Evolutionary conservation across 2,797 vertebrate species (phyloP).

Genomic region (Sylvia borin): DNA sequence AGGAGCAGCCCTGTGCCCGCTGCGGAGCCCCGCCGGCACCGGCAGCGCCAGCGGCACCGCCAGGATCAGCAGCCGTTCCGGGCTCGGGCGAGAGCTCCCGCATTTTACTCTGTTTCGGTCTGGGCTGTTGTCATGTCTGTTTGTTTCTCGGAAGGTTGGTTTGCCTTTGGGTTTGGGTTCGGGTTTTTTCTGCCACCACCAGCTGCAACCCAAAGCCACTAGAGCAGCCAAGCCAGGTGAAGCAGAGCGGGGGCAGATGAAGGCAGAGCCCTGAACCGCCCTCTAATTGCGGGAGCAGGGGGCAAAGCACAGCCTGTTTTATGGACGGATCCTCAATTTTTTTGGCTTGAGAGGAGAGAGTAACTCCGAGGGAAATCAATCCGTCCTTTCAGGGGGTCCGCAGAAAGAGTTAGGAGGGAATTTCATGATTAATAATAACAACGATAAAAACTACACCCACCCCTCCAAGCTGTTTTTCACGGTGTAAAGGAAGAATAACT

Average conservation of each 20-base stretch:
- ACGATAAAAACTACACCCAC: background rate
- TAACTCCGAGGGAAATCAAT: background rate
- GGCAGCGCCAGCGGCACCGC: background rate
- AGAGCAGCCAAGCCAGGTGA: background rate
- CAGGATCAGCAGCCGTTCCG: background rate
- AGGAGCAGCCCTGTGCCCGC: background rate
- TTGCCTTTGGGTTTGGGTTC: background rate
- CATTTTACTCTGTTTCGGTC: background rate
- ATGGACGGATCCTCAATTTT: background rate
- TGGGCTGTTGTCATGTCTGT: background rate
- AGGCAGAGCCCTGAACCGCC: background rate
- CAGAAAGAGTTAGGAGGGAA: background rate
- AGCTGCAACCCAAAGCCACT: background rate
- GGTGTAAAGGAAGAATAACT: background rate
- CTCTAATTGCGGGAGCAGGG: background rate
- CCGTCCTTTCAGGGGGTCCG: background rate
- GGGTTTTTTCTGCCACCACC: background rate
- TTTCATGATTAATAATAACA: background rate
- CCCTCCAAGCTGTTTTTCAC: background rate
- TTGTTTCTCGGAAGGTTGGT: background rate
- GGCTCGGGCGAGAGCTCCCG: background rate
- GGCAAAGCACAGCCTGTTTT: background rate
- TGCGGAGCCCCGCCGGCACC: background rate
- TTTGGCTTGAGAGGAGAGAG: background rate
- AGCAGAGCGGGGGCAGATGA: background rate